These are phyloP conservation scores for Pegoplata infirma DNA, from an alignment of 2,888 invertebrate species.

Conservation along the genomic window DNA sequence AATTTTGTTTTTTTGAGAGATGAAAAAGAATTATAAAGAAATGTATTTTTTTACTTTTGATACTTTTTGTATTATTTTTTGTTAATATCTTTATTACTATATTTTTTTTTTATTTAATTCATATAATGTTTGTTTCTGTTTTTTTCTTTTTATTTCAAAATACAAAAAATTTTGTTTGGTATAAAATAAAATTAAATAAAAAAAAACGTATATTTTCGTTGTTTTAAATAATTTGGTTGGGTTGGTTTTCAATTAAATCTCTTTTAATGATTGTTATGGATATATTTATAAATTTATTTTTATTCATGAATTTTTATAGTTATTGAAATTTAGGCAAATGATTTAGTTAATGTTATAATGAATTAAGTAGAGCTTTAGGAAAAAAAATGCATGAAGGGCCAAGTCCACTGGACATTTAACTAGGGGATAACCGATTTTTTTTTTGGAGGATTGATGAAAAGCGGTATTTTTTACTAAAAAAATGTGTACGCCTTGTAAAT, in stretches of 20 bases:
- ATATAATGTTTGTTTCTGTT: background rate
- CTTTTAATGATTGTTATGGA: constrained; percentile 10
- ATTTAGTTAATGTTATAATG: no score
- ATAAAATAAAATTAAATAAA: constrained; percentile 49
- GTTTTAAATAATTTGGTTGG: constrained; percentile 60
- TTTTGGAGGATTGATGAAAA: no score
- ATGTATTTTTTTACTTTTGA: background rate
- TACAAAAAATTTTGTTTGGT: constrained; percentile 31
- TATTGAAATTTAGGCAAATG: background rate
- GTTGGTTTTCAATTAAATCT: constrained; percentile 56
- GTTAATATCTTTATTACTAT: background rate
- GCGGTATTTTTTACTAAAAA: no score
- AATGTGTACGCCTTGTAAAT: no score
- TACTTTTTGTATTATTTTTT: constrained; percentile 6
- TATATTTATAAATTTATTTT: background rate
- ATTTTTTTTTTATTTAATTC: background rate
- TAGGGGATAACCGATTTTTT: no score
- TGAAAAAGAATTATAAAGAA: constrained; percentile 10
- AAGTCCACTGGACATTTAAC: no score
- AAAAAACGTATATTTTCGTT: constrained; percentile 59
- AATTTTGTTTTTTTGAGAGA: constrained; percentile 17
- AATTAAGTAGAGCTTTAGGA: no score
- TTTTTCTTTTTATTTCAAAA: background rate
- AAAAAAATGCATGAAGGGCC: no score
- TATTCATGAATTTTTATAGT: background rate